Evolutionary conservation across 2,113 vertebrate species (phyloP), one percentile per base, ranked within the genome.

Genomic region (Grammomys dolichurus): DNA sequence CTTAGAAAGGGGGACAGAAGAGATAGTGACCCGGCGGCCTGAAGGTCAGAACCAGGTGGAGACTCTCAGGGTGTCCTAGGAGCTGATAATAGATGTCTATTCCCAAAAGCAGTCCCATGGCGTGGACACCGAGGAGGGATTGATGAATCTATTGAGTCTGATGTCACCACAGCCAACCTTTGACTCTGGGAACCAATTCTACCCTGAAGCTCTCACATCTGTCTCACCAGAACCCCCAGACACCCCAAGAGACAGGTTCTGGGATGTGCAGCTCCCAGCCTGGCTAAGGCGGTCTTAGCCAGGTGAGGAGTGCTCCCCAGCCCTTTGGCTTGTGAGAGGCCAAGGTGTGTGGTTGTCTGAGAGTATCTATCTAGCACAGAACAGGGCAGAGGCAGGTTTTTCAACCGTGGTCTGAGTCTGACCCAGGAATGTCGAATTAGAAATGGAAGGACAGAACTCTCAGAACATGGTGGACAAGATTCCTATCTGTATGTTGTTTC

Each of bases 31-130:
- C 65, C 24, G n/a, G 56, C 65, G 76, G 40, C 7, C 31, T 3
- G 63, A 46, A 58, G 51, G 72, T n/a, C 65, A 63, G 20, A 16
- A 94, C 81, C 78, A 31, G 22, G 54, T n/a, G 60, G 92, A 46
- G 26, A 75, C 14, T 46, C 0, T 0, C 3, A 85, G 51, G 60
- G 17, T 0, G 6, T 75, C 54, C 69, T 48, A 5, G 26, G 17
- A 90, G 22, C 75, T 4, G 2, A 78, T 13, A 43, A 76, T 36
- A 16, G 0, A 36, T 5, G 5, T 58, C n/a, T 10, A 46, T 48
- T 43, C 43, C 51, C 48, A 36, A 22, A 19, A 19, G 54, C 0
- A 24, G 58, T 17, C 48, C 67, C 75, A 33, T 10, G 28, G 2
- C 20, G 14, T 22, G 0, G 24, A 20, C 11, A 20, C 67, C 5